Evolutionary conservation across 2,113 vertebrate genomes (phyloP).

Genomic region (Irena cyanogastra): DNA sequence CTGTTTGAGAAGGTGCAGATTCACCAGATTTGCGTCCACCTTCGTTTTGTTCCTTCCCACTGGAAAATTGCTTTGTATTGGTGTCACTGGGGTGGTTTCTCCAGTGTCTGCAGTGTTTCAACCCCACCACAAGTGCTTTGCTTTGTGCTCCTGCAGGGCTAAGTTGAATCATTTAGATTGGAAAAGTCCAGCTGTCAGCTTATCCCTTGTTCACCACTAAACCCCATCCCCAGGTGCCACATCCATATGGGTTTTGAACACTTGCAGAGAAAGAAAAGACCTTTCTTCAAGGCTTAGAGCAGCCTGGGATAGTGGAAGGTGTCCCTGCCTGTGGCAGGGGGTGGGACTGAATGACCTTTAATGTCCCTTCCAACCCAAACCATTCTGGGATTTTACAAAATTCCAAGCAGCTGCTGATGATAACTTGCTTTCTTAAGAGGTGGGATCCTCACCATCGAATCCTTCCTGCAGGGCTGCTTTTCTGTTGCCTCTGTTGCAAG

Average conservation of each 20-base stretch:
- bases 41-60: neutral
- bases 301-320: neutral
- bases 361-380: neutral
- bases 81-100: neutral
- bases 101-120: neutral
- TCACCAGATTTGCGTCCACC: accelerated
- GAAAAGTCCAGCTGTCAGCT: neutral
- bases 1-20: neutral
- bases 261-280: neutral
- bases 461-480: neutral
- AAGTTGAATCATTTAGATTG: neutral
- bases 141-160: neutral
- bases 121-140: too few species aligned
- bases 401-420: neutral
- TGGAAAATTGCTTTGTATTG: neutral
- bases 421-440: neutral
- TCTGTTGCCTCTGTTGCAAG: neutral
- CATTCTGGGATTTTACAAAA: neutral
- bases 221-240: neutral
- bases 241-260: neutral
- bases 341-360: neutral
- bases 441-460: neutral
- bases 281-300: neutral
- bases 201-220: neutral
- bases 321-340: neutral